phyloP scores from a whole-genome alignment of 2,113 vertebrate genomes.

The Nannospalax galili region DNA sequence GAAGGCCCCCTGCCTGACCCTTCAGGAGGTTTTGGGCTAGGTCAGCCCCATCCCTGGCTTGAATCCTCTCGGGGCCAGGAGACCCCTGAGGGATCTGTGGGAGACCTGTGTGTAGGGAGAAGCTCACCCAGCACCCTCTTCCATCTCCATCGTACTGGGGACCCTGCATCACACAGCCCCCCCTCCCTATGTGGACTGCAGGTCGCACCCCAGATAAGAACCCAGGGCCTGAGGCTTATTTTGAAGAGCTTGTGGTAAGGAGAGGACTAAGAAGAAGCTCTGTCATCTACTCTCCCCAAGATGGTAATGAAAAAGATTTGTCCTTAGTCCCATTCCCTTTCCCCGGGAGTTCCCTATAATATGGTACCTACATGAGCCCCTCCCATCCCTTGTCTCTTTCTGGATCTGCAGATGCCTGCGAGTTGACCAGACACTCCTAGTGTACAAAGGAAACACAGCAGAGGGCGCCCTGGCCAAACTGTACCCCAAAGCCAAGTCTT shows the following conservation, averaged over 20 bases:
- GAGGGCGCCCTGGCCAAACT: background rate
- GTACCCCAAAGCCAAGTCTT: no score
- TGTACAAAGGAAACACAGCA: no score
- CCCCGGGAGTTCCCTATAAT: background rate
- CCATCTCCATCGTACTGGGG: no score
- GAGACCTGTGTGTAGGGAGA: background rate
- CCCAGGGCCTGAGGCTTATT: background rate
- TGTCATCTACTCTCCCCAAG: background rate
- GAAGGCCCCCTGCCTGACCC: background rate
- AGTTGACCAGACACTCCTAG: background rate
- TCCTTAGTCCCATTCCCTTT: background rate
- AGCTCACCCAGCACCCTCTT: background rate
- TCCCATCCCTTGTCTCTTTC: background rate
- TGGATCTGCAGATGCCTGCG: background rate
- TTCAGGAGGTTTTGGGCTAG: no score
- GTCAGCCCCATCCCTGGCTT: no score
- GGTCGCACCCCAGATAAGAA: background rate
- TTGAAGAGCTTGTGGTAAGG: background rate
- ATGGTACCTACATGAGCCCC: no score
- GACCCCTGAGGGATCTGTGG: background rate
- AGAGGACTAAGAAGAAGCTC: background rate
- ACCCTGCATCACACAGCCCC: background rate
- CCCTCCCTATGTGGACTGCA: background rate
- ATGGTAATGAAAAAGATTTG: background rate
- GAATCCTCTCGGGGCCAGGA: background rate